These are phyloP conservation scores for Probosciger aterrimus DNA, from an alignment of 2,113 vertebrate genomes.

Conservation along the genomic window DNA sequence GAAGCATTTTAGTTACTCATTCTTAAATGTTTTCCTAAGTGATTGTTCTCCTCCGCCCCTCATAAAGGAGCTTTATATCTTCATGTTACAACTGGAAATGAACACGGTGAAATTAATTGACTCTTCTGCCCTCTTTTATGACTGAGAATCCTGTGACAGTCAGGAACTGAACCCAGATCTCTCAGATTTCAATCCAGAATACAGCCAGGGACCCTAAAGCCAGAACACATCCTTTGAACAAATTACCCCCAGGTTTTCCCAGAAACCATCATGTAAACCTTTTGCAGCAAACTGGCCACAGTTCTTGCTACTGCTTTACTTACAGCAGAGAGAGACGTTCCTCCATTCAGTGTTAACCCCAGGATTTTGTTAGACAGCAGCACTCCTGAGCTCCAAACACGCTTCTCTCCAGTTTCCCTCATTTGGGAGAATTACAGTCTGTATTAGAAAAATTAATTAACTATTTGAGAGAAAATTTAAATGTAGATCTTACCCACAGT, in stretches of 20 bases:
- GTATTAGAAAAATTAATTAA: slow-evolving; percentile 48
- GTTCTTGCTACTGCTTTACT: background rate
- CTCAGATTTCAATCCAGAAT: background rate
- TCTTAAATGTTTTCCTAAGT: background rate
- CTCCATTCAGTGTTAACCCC: background rate
- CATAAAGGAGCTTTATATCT: background rate
- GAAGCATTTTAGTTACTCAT: background rate
- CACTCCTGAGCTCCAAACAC: background rate
- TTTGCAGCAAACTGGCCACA: background rate
- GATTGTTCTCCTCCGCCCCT: background rate
- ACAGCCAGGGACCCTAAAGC: background rate
- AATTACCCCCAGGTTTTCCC: background rate
- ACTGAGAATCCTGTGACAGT: background rate
- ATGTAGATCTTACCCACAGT: background rate
- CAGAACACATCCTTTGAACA: background rate
- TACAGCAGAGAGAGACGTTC: background rate
- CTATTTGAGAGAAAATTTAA: slow-evolving; percentile 19
- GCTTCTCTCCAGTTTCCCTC: background rate
- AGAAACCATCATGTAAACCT: background rate
- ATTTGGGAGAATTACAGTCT: background rate
- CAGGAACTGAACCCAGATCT: background rate
- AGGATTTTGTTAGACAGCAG: background rate
- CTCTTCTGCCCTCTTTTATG: background rate
- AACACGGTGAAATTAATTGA: slow-evolving; percentile 5
- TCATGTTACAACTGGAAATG: background rate